Conservation (phyloP, 1,140 invertebrate species). For the Coboldia fuscipes region DNA sequence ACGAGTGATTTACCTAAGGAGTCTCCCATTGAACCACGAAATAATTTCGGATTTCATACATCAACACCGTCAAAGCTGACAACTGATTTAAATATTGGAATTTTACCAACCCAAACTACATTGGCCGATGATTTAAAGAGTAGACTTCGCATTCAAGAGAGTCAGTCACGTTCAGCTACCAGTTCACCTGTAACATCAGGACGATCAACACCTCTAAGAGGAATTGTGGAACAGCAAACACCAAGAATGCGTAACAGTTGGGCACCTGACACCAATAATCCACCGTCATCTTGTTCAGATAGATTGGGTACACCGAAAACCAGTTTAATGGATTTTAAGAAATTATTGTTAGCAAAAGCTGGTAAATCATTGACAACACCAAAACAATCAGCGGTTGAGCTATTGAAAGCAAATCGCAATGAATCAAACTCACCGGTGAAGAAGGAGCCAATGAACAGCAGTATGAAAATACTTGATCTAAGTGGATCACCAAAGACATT, state of each 20-base stretch:
- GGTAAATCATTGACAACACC: constrained; percentile 24
- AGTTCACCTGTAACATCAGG: constrained; percentile 26
- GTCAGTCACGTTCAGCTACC: constrained; percentile 7
- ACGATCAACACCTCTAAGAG: constrained; percentile 21
- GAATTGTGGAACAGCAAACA: constrained; percentile 22
- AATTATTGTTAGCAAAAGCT: constrained; percentile 37
- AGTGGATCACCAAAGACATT: constrained; percentile 42
- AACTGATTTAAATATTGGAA: constrained; percentile 10
- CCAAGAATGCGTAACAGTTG: constrained; percentile 26
- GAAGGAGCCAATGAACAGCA: constrained; percentile 7
- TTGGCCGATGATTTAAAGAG: constrained; percentile 12
- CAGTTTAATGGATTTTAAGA: constrained; percentile 60
- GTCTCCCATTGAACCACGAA: constrained; percentile 37
- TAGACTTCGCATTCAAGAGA: constrained; percentile 7
- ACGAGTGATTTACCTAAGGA: constrained; percentile 26
- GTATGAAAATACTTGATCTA: constrained; percentile 34
- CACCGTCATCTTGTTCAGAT: constrained; percentile 29
- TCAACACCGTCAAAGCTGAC: constrained; percentile 31
- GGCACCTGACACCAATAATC: constrained; percentile 29
- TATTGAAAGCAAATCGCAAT: constrained; percentile 38
- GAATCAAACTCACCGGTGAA: constrained; percentile 18
- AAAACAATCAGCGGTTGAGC: constrained; percentile 61
- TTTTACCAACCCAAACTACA: constrained; percentile 8
- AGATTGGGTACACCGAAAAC: constrained; percentile 38
- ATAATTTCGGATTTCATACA: constrained; percentile 25